These are phyloP conservation scores for Noctilio leporinus DNA, from an alignment of 2,113 vertebrate genomes.

Conservation along the genomic window DNA sequence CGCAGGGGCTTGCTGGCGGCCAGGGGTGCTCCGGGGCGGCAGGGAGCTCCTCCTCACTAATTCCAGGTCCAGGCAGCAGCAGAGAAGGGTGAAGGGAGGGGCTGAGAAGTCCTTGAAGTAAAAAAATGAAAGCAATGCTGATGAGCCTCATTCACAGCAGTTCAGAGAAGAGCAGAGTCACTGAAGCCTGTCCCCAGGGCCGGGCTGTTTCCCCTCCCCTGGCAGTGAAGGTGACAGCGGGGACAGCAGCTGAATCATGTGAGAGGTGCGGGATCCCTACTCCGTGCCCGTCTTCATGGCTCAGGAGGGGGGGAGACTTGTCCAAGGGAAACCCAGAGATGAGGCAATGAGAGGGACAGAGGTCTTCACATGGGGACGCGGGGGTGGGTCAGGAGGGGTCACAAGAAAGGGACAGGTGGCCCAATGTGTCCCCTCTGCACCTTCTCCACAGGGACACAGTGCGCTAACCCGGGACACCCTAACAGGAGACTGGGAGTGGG, in stretches of 20 bases:
- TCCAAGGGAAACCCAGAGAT: neutral
- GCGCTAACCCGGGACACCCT: neutral
- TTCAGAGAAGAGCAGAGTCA: slow-evolving; percentile 73
- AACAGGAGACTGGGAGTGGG: neutral
- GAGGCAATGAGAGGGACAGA: neutral
- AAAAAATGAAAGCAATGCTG: slow-evolving; percentile 76
- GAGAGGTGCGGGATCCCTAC: neutral
- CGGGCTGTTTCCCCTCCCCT: neutral
- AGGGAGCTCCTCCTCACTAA: slow-evolving; percentile 57
- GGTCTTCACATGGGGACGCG: neutral
- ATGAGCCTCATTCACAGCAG: slow-evolving; percentile 75
- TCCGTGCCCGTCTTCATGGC: no score
- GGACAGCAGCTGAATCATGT: neutral
- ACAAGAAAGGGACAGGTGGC: neutral
- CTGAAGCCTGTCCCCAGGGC: neutral
- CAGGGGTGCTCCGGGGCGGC: slow-evolving; percentile 28
- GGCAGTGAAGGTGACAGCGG: fast-evolving
- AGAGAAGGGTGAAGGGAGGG: slow-evolving; percentile 70
- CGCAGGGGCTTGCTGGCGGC: fast-evolving
- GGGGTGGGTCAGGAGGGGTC: neutral
- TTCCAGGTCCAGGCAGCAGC: slow-evolving; percentile 69
- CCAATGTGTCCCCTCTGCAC: no score
- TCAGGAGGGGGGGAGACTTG: neutral
- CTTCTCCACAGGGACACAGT: neutral
- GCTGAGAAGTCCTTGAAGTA: slow-evolving; percentile 77